Base-by-base conservation (phyloP, 2,888 invertebrate species). In the Habrosyne pyritoides region DNA sequence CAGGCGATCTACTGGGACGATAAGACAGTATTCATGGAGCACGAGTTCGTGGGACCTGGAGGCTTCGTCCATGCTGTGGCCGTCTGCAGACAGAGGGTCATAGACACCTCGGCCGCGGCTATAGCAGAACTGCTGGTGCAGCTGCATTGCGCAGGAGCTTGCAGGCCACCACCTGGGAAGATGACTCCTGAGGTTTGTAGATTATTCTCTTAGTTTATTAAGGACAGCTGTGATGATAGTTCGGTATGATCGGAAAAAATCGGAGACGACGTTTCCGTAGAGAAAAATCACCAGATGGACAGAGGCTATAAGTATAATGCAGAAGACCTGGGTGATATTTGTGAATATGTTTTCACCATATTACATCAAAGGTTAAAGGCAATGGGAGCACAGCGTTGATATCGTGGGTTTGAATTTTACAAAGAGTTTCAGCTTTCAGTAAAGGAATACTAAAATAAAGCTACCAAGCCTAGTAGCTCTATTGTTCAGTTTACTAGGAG, bases 21-120 rank as follows among this genome's bases (percentile, higher is more conserved):
- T 36, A 95, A 95, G 76, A 95, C 95, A 4, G 94, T 97, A 36
- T 97, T 95, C 85, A 95, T 97, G 94, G 97, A 97, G 79, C 97
- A 97, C 80, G 94, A 95, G 73, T 95, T 97, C 81, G 91, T 96
- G 0, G 95, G 96, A 0, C 94, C 95, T 0, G 96, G 97, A 22
- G 94, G 95, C 7, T 97, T 97, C 82, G 94, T 97, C 10, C 94
- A 94, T 77, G 94, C 94, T 0, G 93, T 94, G 18, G 93, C 94
- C 0, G 82, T 94, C 52, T 94, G 94, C 62, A 82, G 93, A 36
- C 93, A 93, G 64, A 81, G 94, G n/a, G 87, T 94, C 54, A 93
- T 94, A n/a, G 93, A 94, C 75, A 93, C 94, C 10, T 93, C 92
- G 0, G 94, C 93, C 0, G 93, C 87, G 0, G 89, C 91, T 0